Base-by-base conservation (phyloP, 2,797 vertebrate species). In the Euthynnus affinis region DNA sequence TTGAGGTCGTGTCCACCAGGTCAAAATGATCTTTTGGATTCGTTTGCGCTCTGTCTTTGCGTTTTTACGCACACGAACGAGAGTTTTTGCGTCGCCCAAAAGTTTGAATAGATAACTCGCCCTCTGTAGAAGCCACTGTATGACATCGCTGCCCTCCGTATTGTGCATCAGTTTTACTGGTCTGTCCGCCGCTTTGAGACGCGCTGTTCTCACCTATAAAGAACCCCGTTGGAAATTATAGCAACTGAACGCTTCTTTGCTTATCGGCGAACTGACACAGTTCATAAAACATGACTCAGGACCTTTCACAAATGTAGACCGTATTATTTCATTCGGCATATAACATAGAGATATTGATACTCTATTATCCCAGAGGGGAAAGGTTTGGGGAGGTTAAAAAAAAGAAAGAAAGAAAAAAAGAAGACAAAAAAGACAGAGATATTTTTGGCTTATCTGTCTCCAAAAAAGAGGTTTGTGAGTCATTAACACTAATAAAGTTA, bases 401-500 rank as follows among this genome's bases (percentile, higher is more conserved):
- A n/a, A n/a, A n/a, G n/a, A n/a, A n/a, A n/a, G n/a, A n/a, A n/a
- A n/a, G n/a, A n/a, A n/a, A n/a, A n/a, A n/a, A n/a, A n/a, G n/a
- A n/a, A n/a, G n/a, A n/a, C 12, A 32, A 10, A 44, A 29, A 29
- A 29, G 3, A 29, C 27, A 34, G 9, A n/a, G 14, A 29, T 48
- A 10, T 74, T 61, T 74, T 58, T 67, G 37, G 29, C 44, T 40
- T 13, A 52, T 58, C 46, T 69, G 32, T 25, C 7, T 66, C 23
- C 13, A 42, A 37, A 17, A 61, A 53, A 7, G 49, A 48, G 62
- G 68, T 60, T 57, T 23, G 59, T 14, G 60, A 83, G 71, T 71
- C 70, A 68, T 64, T 75, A 46, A 53, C 46, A 63, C 55, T 78
- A 73, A 85, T 79, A 46, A 67, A 70, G 61, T 79, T 81, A 76